Conservation (phyloP, 2,113 vertebrate genomes). For the Helogale parvula region DNA sequence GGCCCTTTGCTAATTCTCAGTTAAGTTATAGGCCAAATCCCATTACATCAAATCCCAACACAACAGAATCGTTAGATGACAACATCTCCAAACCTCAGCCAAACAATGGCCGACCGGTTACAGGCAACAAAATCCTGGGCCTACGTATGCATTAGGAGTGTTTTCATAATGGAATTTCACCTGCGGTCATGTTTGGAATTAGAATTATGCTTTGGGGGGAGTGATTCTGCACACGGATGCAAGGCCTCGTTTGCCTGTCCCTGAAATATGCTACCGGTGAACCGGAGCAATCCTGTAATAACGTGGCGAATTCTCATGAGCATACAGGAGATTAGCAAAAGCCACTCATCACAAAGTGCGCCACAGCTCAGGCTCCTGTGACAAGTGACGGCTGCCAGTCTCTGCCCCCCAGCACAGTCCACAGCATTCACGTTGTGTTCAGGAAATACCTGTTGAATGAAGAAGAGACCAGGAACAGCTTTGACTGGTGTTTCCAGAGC, state of each 20-base stretch:
- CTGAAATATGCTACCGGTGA: constrained; percentile 43
- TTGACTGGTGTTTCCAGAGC: neutral
- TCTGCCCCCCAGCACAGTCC: neutral
- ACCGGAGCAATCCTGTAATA: neutral
- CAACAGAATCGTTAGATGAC: constrained; percentile 6
- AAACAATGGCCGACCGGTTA: neutral
- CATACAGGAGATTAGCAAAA: constrained; percentile 42
- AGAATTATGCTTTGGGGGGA: constrained; percentile 13
- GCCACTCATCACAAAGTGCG: neutral
- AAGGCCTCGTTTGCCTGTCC: constrained; percentile 13
- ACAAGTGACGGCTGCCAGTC: neutral
- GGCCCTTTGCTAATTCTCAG: constrained; percentile 41
- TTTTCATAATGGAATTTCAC: constrained; percentile 42
- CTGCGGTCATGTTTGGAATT: neutral
- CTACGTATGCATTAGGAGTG: neutral
- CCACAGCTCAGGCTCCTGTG: neutral
- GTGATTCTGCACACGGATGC: neutral
- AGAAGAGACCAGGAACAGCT: neutral
- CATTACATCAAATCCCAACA: constrained; percentile 11
- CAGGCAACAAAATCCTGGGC: neutral
- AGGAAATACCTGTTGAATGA: neutral
- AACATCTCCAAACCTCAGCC: neutral
- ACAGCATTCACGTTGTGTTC: neutral
- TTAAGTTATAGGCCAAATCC: constrained; percentile 30
- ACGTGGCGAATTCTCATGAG: constrained; percentile 10